Percentiles rank a stretch among this genome's conserved stretches.
Conservation (phyloP, 2,888 invertebrate species). For the Cataglyphis cursor region DNA sequence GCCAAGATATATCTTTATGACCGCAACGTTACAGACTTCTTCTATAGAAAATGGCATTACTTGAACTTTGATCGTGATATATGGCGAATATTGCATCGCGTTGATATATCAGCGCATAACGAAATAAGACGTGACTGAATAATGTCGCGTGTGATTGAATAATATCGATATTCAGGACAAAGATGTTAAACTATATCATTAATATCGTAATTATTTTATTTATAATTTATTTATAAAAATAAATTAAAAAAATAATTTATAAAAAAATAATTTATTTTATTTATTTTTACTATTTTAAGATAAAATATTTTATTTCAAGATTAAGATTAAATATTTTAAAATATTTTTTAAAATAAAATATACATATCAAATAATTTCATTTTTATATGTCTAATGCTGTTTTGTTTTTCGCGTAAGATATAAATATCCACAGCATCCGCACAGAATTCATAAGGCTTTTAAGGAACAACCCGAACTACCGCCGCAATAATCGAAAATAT, state of each 20-base stretch:
- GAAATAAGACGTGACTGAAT: constrained; percentile 23
- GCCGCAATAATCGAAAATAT: constrained; percentile 11
- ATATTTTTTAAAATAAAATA: not conserved
- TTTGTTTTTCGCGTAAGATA: not conserved
- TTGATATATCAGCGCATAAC: not conserved
- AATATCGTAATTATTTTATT: not conserved
- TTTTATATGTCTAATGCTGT: not conserved
- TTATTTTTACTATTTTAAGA: no score
- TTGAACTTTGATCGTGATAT: constrained; percentile 50
- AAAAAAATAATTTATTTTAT: no score
- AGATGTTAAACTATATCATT: not conserved
- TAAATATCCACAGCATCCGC: not conserved
- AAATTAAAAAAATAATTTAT: no score
- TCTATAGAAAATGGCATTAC: constrained; percentile 47
- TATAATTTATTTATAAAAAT: no score
- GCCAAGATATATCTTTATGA: constrained; percentile 58
- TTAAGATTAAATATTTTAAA: no score
- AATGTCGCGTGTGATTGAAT: not conserved
- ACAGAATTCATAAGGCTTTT: not conserved
- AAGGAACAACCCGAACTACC: not conserved
- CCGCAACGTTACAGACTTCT: constrained; percentile 34
- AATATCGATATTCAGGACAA: not conserved
- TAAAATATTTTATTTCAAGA: not conserved
- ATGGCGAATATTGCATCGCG: constrained; percentile 13
- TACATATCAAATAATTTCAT: not conserved